Base-by-base conservation (phyloP, 2,797 vertebrate genomes). In the Melanotaenia parkinsoni region DNA sequence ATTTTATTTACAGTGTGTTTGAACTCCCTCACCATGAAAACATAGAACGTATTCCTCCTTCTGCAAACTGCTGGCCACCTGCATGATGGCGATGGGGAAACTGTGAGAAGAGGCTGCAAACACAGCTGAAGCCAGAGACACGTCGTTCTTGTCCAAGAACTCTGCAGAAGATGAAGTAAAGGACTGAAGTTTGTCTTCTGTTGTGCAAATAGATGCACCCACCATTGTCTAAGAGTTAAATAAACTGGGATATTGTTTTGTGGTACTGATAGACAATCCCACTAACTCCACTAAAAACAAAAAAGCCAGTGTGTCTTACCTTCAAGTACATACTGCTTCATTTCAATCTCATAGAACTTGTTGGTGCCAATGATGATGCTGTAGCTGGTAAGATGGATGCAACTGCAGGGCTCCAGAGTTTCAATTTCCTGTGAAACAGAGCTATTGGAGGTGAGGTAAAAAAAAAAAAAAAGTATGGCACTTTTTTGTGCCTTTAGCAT, bases 301-400 rank as follows among this genome's bases (percentile, higher is more conserved):
- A 47, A 37, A 24, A 13, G 12, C 1, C 22, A 26, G 13, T 6
- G 24, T 54, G 24, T 24, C 38, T 62, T 89, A 99, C 98, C 98
- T 58, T 99, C 98, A 0, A 99, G 94, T 0, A 97, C 97, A 62
- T 97, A 99, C 93, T 99, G 98, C 93, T 99, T 99, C 98, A 99
- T 98, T 92, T 99, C 98, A 5, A 99, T 98, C 90, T 99, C 97
- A 50, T 98, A 99, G 94, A 99, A 99, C 89, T 98, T 99, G 91
- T 98, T 99, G 90, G 98, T 99, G 82, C 98, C 98, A 2, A 99
- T 96, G 90, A 99, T 97, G 94, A 98, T 95, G 89, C 98, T 99
- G 94, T 99, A 99, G 81, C 92, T 96, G 86, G 98, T 99, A 93
- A 99, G 95, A 88, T 98, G 96, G 89, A 99, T 95, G 86, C 98